These are phyloP conservation scores for Chymomyza amoena DNA, from an alignment of 2,888 invertebrate species.

Conservation along the genomic window DNA sequence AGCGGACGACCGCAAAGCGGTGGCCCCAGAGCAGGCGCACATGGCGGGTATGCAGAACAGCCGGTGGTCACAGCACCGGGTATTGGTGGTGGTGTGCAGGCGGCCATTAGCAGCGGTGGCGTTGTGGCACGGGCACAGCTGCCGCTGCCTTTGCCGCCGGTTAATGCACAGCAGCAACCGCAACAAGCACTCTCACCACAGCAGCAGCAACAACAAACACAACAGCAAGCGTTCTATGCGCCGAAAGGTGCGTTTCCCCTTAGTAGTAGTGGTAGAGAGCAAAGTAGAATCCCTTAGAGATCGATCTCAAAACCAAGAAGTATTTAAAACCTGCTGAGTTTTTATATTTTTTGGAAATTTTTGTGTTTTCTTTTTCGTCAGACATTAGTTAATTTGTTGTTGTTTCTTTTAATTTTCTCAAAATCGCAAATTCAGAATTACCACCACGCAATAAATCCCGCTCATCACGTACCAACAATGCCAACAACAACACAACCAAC, in stretches of 20 bases:
- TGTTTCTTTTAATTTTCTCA: conserved; percentile 44
- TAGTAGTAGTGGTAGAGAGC: background rate
- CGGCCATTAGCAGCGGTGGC: conserved; percentile 69
- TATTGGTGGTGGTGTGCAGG: conserved; percentile 67
- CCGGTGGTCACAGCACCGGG: conserved; percentile 23
- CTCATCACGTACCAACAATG: conserved; percentile 70
- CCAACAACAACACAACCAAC: conserved; percentile 49
- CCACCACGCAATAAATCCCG: conserved; percentile 75
- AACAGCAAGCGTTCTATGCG: conserved; percentile 83
- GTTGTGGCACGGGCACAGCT: conserved; percentile 73
- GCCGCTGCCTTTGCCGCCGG: conserved; percentile 73
- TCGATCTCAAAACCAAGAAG: background rate
- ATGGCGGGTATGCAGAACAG: conserved; percentile 72
- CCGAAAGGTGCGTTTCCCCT: conserved; percentile 83
- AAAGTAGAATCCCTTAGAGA: background rate
- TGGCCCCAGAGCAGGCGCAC: conserved; percentile 44
- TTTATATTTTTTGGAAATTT: conserved; percentile 8
- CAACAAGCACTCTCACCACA: conserved; percentile 56
- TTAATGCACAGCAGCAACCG: conserved; percentile 50
- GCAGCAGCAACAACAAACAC: conserved; percentile 62
- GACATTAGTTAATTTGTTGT: conserved; percentile 39
- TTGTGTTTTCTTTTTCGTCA: background rate
- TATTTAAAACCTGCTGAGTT: background rate
- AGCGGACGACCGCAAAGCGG: conserved; percentile 61
- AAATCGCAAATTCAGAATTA: conserved; percentile 63